Evolutionary conservation across 1,140 invertebrate species (phyloP), one percentile per base, ranked within the genome.

Genomic region (Drosophila ficusphila): DNA sequence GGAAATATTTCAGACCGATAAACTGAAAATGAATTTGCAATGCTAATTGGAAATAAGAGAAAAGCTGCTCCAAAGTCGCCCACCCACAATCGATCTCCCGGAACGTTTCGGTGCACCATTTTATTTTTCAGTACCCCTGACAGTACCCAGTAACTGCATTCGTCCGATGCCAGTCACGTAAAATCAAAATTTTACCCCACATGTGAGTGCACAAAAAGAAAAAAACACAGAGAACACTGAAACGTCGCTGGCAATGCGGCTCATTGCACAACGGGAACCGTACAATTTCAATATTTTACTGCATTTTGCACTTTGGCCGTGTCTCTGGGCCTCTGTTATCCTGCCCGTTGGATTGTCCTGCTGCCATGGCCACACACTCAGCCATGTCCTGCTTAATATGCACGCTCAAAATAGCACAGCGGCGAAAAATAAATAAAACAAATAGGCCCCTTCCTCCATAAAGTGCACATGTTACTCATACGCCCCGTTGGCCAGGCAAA

Each of bases 201-300:
- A 56, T 67, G 54, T 69, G 67, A 71, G 52, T 71, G 64, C 64
- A 75, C 36, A 60, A 16, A 21, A 7, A 53, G 47, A 29, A 19
- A 7, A 14, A 23, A 19, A 38, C n/a, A 46, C n/a, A 14, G 21
- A 12, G 21, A 41, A 41, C 16, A 53, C 36, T 23, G 29, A 62
- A 74, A 69, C 46, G 52, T 53, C 25, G 25, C 54, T 72, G 60
- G 51, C 60, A 76, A 65, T 65, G 60, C 79, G 68, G 78, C 76
- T 68, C 73, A 82, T 82, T 83, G 78, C 79, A 60, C 79, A 74
- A 56, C 54, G 62, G 73, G 42, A 85, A 83, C 75, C 85, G 79
- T 65, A 85, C 62, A 79, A 71, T 85, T 83, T 78, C 71, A 69
- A 79, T 85, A 85, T 72, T 86, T 85, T 79, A 85, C 67, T 79